Evolutionary conservation across 2,888 invertebrate species (phyloP).

Genomic region (Mechanitis messenoides): DNA sequence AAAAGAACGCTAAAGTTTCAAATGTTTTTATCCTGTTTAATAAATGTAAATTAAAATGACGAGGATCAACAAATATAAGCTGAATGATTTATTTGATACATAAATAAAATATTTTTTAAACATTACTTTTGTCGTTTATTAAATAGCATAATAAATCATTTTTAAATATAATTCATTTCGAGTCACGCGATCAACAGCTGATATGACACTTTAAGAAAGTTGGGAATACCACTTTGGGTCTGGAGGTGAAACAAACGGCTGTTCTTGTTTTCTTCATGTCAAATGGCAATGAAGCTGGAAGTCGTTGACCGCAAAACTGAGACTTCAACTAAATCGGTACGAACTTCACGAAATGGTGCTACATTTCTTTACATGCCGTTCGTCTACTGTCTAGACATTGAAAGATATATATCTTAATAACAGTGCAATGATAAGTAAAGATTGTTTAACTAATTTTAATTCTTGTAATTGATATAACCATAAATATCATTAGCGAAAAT

Average conservation of each 20-base stretch:
- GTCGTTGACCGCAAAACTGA: conserved; percentile 55
- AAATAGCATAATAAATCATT: conserved; percentile 20
- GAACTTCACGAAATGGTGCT: conserved; percentile 28
- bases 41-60: conserved; percentile 7
- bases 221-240: conserved; percentile 29
- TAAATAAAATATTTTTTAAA: conserved; percentile 1
- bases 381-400: conserved; percentile 24
- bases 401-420: conserved; percentile 13
- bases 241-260: conserved; percentile 33
- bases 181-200: conserved; percentile 28
- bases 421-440: not conserved
- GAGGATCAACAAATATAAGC: conserved; percentile 3
- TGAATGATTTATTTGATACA: not conserved
- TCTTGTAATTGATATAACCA: not conserved
- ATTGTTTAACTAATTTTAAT: not conserved
- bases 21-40: conserved; percentile 9
- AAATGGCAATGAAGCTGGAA: conserved; percentile 56
- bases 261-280: conserved; percentile 58
- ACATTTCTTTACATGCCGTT: conserved; percentile 22
- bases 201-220: conserved; percentile 26
- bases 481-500: too few relatives aligned
- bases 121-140: conserved; percentile 6
- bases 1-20: conserved; percentile 6
- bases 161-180: conserved; percentile 19
- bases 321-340: conserved; percentile 32